These are phyloP conservation scores for Drosophila algonquin DNA, from an alignment of 2,888 invertebrate genomes.

Conservation along the genomic window DNA sequence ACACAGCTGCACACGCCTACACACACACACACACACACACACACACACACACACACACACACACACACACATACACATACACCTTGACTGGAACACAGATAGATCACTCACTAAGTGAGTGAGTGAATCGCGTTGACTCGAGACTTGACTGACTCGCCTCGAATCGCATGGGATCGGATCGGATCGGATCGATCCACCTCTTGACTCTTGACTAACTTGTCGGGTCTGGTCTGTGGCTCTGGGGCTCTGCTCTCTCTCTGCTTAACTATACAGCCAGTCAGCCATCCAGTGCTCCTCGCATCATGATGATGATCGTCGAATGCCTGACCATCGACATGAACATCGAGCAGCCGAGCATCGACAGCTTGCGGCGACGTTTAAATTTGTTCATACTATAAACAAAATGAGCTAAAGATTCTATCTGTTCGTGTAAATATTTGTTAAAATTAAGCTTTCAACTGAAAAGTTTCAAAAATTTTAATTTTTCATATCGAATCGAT, in stretches of 20 bases:
- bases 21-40: slow-evolving; percentile 32
- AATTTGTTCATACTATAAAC: slow-evolving; percentile 68
- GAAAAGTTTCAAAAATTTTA: slow-evolving; percentile 47
- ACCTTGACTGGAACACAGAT: slow-evolving; percentile 11
- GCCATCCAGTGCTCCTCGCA: slow-evolving; percentile 20
- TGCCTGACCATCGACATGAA: slow-evolving; percentile 64
- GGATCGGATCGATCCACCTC: slow-evolving; percentile 26
- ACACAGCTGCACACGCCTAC: slow-evolving; percentile 62
- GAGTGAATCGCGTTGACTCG: slow-evolving; percentile 47
- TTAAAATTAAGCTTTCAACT: slow-evolving; percentile 77
- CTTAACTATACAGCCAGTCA: slow-evolving; percentile 1
- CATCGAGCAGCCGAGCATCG: slow-evolving; percentile 54
- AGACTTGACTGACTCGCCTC: slow-evolving; percentile 16
- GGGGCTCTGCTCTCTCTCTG: background rate
- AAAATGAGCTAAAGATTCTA: slow-evolving; percentile 71
- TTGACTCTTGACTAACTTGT: slow-evolving; percentile 44
- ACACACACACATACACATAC: slow-evolving; percentile 24
- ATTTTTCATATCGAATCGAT: slow-evolving; percentile 5
- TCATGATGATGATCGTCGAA: slow-evolving; percentile 55
- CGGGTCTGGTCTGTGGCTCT: slow-evolving; percentile 18
- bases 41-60: slow-evolving; percentile 40
- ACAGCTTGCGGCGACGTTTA: slow-evolving; percentile 73
- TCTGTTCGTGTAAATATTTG: slow-evolving; percentile 75
- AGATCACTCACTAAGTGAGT: slow-evolving; percentile 52
- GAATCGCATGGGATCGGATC: background rate